Percentiles rank a stretch among this genome's conserved stretches.
phyloP scores from a whole-genome alignment of 2,113 vertebrate genomes.

The Bufo bufo region DNA sequence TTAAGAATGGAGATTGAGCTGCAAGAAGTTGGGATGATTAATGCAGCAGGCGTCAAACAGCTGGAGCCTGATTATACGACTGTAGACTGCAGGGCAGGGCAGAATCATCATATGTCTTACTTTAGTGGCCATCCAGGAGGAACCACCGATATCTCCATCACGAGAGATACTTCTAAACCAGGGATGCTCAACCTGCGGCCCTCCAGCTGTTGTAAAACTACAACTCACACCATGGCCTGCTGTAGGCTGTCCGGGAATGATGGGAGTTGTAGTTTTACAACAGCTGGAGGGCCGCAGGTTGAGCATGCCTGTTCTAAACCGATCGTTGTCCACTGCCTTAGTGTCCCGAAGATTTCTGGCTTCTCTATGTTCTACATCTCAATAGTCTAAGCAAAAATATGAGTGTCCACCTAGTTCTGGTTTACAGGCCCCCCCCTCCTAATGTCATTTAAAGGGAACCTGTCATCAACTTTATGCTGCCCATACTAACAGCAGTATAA shows the following conservation, averaged over 20 bases:
- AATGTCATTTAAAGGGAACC: neutral
- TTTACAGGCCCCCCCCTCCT: neutral
- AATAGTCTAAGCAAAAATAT: neutral
- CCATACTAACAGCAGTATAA: no score
- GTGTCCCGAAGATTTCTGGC: neutral
- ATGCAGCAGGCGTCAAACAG: constrained; percentile 62
- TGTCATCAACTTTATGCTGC: no score
- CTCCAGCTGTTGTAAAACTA: no score
- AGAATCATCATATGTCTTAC: constrained; percentile 60
- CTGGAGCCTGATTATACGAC: constrained; percentile 63
- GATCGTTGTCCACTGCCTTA: neutral
- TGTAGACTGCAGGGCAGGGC: constrained; percentile 57
- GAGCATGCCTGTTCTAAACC: neutral
- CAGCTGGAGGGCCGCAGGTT: no score
- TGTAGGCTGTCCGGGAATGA: no score
- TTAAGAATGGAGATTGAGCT: constrained; percentile 59
- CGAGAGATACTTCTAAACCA: neutral
- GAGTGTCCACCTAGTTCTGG: neutral
- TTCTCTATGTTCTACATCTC: neutral
- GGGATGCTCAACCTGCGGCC: no score
- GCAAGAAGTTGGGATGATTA: constrained; percentile 61
- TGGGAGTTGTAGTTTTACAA: no score
- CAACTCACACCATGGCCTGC: no score
- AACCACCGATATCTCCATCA: neutral
- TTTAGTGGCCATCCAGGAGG: constrained; percentile 4